phyloP scores from a whole-genome alignment of 2,113 vertebrate genomes.

The Oncorhynchus tshawytscha region DNA sequence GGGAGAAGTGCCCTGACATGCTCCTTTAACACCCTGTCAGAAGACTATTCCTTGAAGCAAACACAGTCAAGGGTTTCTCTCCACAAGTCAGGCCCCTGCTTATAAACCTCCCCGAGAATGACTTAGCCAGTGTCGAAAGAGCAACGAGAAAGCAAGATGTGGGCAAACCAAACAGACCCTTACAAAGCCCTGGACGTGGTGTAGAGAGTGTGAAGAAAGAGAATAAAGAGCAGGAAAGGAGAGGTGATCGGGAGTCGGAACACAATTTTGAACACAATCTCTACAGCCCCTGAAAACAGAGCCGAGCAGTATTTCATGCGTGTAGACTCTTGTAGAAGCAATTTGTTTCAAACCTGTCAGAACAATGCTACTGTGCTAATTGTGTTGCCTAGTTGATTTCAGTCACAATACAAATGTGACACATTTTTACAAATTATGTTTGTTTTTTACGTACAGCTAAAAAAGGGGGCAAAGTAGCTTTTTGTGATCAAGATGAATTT shows the following conservation, averaged over 20 bases:
- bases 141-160: slow-evolving; percentile 72
- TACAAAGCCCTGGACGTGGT: slow-evolving; percentile 67
- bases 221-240: slow-evolving; percentile 33
- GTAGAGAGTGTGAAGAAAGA: slow-evolving; percentile 27
- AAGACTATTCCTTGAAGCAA: slow-evolving; percentile 77
- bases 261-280: slow-evolving; percentile 53
- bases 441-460: too few relatives aligned
- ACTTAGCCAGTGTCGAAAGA: slow-evolving; percentile 65
- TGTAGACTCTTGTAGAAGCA: slow-evolving; percentile 7
- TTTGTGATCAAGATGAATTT: too few relatives aligned
- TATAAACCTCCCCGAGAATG: slow-evolving; percentile 72
- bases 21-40: slow-evolving; percentile 81
- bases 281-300: slow-evolving; percentile 55
- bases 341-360: not conserved
- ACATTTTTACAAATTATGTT: too few relatives aligned
- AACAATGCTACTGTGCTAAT: not conserved
- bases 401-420: not conserved
- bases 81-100: slow-evolving; percentile 49
- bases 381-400: not conserved
- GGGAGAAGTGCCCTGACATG: slow-evolving; percentile 71
- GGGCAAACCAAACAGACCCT: slow-evolving; percentile 68
- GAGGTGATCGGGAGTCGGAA: slow-evolving; percentile 52
- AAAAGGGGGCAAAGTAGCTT: too few relatives aligned
- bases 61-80: slow-evolving; percentile 64
- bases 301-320: slow-evolving; percentile 54